Conservation (phyloP, 2,113 vertebrate genomes). For the Sebastes schlegelii region DNA sequence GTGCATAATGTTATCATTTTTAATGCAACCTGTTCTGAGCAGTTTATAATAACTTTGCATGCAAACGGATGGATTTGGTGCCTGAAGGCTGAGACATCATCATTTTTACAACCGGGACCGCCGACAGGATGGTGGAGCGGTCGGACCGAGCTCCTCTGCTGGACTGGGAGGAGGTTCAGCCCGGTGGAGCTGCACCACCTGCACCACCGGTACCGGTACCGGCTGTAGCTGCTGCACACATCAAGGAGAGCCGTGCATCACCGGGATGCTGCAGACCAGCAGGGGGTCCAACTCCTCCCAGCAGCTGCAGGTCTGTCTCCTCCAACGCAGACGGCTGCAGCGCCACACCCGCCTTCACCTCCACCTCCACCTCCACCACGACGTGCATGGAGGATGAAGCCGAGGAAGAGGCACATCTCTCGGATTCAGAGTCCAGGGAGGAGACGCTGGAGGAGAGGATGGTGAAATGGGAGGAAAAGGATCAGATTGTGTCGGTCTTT, state of each 20-base stretch:
- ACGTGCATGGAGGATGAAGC: conserved; percentile 52
- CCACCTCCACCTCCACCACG: conserved; percentile 60
- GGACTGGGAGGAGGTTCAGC: conserved; percentile 90
- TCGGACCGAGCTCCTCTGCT: conserved; percentile 91
- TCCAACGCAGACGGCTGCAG: conserved; percentile 65
- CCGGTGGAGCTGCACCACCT: conserved; percentile 40
- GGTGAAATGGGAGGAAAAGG: conserved; percentile 89
- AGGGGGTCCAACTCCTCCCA: conserved; percentile 63
- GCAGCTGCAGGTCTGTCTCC: conserved; percentile 53
- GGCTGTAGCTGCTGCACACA: neutral
- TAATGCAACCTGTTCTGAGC: conserved; percentile 4
- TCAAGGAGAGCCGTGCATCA: conserved; percentile 65
- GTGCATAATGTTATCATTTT: no score
- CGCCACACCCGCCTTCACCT: conserved; percentile 65
- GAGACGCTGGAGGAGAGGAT: conserved; percentile 70
- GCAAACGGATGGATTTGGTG: conserved; percentile 66
- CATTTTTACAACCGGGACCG: conserved; percentile 55
- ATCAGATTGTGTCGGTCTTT: conserved; percentile 94
- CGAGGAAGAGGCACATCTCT: conserved; percentile 51
- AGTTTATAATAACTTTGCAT: conserved; percentile 42
- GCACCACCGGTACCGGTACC: no score
- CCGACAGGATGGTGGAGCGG: conserved; percentile 83
- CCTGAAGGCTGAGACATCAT: conserved; percentile 67
- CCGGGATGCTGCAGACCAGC: conserved; percentile 69
- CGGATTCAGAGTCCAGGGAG: conserved; percentile 60